Evolutionary conservation across 2,797 vertebrate species (phyloP).

Genomic region (Psittacula derbiana): DNA sequence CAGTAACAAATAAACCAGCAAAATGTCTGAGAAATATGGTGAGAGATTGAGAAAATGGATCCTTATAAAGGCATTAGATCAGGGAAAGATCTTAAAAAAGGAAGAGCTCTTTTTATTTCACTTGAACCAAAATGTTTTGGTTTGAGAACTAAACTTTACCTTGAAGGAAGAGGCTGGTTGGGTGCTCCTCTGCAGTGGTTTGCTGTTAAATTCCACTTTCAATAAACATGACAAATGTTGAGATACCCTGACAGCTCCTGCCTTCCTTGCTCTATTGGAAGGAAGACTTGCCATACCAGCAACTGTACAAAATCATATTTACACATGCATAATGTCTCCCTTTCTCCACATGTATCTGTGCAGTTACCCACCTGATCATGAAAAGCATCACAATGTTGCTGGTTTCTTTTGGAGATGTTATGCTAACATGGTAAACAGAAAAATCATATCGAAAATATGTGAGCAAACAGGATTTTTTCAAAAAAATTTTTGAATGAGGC

Average conservation of each 20-base stretch:
- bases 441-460: not conserved
- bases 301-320: not conserved
- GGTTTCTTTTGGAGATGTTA: not conserved
- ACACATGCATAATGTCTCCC: rapidly evolving
- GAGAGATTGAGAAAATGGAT: not conserved
- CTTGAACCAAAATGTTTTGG: not conserved
- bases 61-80: not conserved
- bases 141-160: not conserved
- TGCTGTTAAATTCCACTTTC: not conserved
- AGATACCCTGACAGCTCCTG: not conserved
- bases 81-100: not conserved
- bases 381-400: not conserved
- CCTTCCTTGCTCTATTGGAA: not conserved
- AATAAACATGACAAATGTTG: not conserved
- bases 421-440: not conserved
- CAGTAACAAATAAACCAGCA: not conserved
- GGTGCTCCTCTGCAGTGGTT: not conserved
- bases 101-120: not conserved
- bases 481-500: not conserved
- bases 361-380: not conserved
- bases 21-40: not conserved
- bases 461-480: not conserved
- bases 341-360: not conserved
- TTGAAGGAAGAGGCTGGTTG: not conserved
- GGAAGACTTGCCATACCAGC: not conserved